Conservation (phyloP, 1,140 invertebrate genomes). For the Muscidifurax raptorellus region DNA sequence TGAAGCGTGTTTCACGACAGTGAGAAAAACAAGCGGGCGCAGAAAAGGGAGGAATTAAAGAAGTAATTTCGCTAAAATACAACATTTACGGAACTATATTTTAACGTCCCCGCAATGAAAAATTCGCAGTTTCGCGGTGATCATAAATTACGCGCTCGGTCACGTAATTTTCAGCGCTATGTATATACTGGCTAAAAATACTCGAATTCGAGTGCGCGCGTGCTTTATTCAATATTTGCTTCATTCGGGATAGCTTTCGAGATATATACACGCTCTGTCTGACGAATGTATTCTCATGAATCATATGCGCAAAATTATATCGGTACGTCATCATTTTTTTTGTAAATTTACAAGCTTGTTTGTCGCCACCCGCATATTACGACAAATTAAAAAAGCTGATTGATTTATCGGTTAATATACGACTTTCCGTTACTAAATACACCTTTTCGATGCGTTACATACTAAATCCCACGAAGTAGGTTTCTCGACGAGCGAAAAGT, state of each 20-base stretch:
- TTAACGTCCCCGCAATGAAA: slow-evolving; percentile 12
- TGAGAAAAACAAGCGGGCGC: not conserved
- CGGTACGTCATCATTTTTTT: not conserved
- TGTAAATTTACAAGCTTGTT: not conserved
- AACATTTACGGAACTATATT: slow-evolving; percentile 15
- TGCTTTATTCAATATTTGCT: slow-evolving; percentile 7
- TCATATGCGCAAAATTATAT: not conserved
- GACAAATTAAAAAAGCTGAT: too few species aligned
- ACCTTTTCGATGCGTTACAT: too few species aligned
- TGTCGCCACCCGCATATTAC: too few species aligned
- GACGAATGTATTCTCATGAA: not conserved
- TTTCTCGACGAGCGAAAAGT: too few species aligned
- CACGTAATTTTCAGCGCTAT: slow-evolving; percentile 7
- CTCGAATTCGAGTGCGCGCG: not conserved
- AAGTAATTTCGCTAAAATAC: slow-evolving; percentile 31
- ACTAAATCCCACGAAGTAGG: too few species aligned
- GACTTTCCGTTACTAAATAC: too few species aligned
- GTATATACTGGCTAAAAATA: not conserved
- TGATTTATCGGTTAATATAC: too few species aligned
- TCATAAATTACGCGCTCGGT: slow-evolving; percentile 16
- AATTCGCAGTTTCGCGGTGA: not conserved
- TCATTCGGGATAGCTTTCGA: not conserved
- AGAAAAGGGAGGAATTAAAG: not conserved
- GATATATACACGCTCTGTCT: not conserved
- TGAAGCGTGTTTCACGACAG: not conserved